These are phyloP conservation scores for Chrysaora quinquecirrha DNA, from an alignment of 30 jellyfish, hydroid and myxozoan species.

Conservation along the genomic window DNA sequence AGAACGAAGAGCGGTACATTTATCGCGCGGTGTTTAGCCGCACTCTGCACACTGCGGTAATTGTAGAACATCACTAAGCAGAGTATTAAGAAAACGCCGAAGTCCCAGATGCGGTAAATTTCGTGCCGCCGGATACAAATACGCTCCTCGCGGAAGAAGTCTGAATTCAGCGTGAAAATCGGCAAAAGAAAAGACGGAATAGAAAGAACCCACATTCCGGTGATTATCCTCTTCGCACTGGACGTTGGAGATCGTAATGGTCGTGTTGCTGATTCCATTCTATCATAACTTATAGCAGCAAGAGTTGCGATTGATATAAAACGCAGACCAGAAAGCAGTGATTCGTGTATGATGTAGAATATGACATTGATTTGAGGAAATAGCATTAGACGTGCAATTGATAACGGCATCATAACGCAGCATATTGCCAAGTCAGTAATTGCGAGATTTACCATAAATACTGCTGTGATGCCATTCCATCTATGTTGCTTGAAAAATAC, in stretches of 20 bases:
- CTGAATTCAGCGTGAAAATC: slow-evolving; percentile 15
- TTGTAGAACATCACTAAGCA: slow-evolving; percentile 48
- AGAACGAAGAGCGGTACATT: slow-evolving; percentile 35
- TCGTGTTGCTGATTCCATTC: slow-evolving; percentile 64
- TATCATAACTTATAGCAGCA: slow-evolving; percentile 57
- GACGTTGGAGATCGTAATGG: slow-evolving; percentile 42
- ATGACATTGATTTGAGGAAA: slow-evolving; percentile 18
- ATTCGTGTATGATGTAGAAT: slow-evolving; percentile 30
- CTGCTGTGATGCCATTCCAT: slow-evolving; percentile 49
- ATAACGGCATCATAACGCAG: slow-evolving; percentile 34
- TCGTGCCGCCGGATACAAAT: slow-evolving; percentile 11
- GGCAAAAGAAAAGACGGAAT: slow-evolving; percentile 45
- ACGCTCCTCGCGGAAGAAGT: slow-evolving; percentile 30
- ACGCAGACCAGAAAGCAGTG: slow-evolving; percentile 70
- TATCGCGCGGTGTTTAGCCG: slow-evolving; percentile 40
- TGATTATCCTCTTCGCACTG: slow-evolving; percentile 8
- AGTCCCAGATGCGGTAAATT: slow-evolving; percentile 28
- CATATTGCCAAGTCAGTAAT: slow-evolving; percentile 35
- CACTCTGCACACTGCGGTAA: slow-evolving; percentile 49
- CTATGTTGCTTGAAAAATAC: slow-evolving; percentile 60
- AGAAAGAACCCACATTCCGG: slow-evolving; percentile 27
- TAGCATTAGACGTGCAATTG: slow-evolving; percentile 22
- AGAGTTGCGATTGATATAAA: slow-evolving; percentile 58
- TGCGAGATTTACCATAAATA: slow-evolving; percentile 63
- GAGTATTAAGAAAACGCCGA: slow-evolving; percentile 11